A percentile compares a stretch with the other conserved stretches of the same genome.
Conservation (phyloP, 1,140 invertebrate genomes). For the Hermetia illucens region DNA sequence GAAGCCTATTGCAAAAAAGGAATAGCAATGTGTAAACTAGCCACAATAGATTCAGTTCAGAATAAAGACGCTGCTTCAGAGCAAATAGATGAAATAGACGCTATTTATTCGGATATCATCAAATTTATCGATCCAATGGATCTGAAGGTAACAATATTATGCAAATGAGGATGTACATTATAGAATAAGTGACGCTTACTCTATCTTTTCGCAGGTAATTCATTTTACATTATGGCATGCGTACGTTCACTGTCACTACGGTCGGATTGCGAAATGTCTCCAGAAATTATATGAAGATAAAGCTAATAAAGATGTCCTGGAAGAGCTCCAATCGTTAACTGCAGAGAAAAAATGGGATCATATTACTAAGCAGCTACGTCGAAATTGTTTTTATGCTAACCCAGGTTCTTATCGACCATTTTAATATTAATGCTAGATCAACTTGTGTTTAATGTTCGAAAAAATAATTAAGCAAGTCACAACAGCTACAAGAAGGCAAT, state of each 20-base stretch:
- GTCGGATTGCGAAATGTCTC: constrained; percentile 62
- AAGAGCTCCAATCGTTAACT: constrained; percentile 51
- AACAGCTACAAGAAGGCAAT: too few relatives aligned
- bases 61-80: constrained; percentile 19
- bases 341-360: constrained; percentile 53
- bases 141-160: constrained; percentile 43
- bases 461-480: too few relatives aligned
- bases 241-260: constrained; percentile 59
- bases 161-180: constrained; percentile 5
- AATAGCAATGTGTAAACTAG: constrained; percentile 52
- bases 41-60: constrained; percentile 31
- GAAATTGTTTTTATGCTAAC: constrained; percentile 18
- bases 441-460: too few relatives aligned
- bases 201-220: constrained; percentile 36
- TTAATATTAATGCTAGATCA: too few relatives aligned
- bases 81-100: constrained; percentile 41
- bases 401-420: constrained; percentile 25
- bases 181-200: constrained; percentile 5
- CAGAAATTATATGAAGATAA: constrained; percentile 68
- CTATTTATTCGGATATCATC: constrained; percentile 51
- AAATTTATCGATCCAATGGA: constrained; percentile 69
- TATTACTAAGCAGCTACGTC: constrained; percentile 35
- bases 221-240: constrained; percentile 71
- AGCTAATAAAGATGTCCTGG: constrained; percentile 53
- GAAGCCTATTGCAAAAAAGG: constrained; percentile 66